These are phyloP conservation scores for Eupithecia vulgata DNA, from an alignment of 2,888 invertebrate genomes.

Conservation along the genomic window DNA sequence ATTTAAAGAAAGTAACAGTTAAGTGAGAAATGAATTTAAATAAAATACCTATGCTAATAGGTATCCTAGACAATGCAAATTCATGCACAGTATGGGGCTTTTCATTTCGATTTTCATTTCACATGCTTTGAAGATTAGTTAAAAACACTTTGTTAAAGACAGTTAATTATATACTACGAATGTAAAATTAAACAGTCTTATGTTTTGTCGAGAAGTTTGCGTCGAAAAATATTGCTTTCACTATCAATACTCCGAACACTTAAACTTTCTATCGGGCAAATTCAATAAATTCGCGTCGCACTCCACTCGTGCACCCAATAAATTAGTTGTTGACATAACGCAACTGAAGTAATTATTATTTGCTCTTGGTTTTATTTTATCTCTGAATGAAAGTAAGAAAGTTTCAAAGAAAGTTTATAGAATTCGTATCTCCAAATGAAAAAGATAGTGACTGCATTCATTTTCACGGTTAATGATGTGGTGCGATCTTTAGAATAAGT, in stretches of 20 bases:
- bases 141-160: background rate
- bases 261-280: conserved; percentile 59
- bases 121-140: background rate
- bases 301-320: conserved; percentile 25
- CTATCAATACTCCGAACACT: conserved; percentile 49
- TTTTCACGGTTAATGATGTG: background rate
- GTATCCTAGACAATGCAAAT: background rate
- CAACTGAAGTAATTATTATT: conserved; percentile 28
- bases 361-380: conserved; percentile 20
- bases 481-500: background rate
- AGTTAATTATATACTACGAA: background rate
- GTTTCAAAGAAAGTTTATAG: conserved; percentile 15
- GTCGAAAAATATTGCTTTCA: conserved; percentile 58
- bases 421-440: conserved; percentile 6
- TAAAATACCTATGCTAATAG: background rate
- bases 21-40: background rate
- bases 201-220: conserved; percentile 17
- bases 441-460: background rate
- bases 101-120: background rate
- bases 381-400: conserved; percentile 25
- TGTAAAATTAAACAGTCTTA: background rate
- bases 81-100: background rate
- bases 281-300: conserved; percentile 58
- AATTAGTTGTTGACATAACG: conserved; percentile 36
- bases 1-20: background rate